Percentiles rank a stretch among this genome's conserved stretches.
phyloP scores from a whole-genome alignment of 2,797 vertebrate genomes.

The Acanthornis magna region DNA sequence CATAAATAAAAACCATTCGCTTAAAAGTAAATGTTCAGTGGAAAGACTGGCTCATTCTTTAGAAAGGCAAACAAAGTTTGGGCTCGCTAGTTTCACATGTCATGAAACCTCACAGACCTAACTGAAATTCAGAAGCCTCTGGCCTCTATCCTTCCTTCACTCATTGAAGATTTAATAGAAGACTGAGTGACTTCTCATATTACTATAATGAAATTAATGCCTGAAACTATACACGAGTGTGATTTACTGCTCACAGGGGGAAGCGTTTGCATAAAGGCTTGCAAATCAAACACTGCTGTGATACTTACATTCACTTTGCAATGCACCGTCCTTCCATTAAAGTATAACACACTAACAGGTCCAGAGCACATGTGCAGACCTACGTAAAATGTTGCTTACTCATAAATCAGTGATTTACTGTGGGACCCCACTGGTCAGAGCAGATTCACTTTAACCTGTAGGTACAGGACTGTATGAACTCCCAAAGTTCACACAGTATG shows the following conservation, averaged over 20 bases:
- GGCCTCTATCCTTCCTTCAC: neutral
- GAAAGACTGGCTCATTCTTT: neutral
- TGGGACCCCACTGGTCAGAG: neutral
- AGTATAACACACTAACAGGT: neutral
- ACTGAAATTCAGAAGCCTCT: neutral
- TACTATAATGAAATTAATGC: neutral
- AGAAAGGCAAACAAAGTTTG: neutral
- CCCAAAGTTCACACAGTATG: no score
- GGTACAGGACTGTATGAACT: neutral
- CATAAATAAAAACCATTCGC: neutral
- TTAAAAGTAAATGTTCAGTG: neutral
- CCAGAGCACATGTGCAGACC: fast-evolving
- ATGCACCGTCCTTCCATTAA: neutral
- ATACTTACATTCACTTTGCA: neutral
- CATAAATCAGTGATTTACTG: neutral
- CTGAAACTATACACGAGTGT: neutral
- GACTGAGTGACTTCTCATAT: neutral
- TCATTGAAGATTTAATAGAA: neutral
- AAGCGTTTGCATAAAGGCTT: neutral
- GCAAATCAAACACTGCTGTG: neutral
- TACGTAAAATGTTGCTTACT: neutral
- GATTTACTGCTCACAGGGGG: neutral
- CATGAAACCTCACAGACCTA: neutral
- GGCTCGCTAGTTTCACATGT: neutral
- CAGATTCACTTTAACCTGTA: neutral